Conservation (phyloP, 2,113 vertebrate species). For the Xiphorhynchus elegans region DNA sequence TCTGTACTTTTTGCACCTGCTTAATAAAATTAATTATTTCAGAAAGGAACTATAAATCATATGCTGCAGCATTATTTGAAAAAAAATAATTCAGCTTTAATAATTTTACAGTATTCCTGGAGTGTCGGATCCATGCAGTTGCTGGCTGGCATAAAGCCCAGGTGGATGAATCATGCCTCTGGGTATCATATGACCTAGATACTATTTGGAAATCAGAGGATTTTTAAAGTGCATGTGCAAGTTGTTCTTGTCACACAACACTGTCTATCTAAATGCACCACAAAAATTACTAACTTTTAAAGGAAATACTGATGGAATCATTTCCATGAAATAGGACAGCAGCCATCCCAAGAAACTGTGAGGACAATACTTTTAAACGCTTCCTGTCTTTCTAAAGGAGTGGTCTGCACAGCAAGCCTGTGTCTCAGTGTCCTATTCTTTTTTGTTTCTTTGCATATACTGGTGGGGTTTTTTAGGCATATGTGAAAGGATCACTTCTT, state of each 20-base stretch:
- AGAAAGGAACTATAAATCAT: background rate
- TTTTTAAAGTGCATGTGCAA: background rate
- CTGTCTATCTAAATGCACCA: background rate
- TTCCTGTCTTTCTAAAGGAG: background rate
- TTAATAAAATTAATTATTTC: background rate
- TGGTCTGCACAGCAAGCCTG: background rate
- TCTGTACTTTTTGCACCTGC: background rate
- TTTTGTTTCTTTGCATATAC: background rate
- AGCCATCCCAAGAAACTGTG: background rate
- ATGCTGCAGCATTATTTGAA: background rate
- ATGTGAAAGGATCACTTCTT: background rate
- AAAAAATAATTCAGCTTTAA: background rate
- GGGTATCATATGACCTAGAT: conserved; percentile 46
- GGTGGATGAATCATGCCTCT: conserved; percentile 50
- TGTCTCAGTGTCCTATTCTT: background rate
- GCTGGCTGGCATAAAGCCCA: conserved; percentile 50
- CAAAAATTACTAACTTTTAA: background rate
- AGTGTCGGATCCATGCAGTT: background rate
- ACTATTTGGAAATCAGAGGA: background rate
- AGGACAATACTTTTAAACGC: background rate
- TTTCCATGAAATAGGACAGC: background rate
- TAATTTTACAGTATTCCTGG: background rate
- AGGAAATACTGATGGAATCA: background rate
- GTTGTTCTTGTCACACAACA: background rate
- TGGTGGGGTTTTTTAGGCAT: background rate